Base-by-base conservation (phyloP, 2,113 vertebrate species). In the Aleadryas rufinucha region DNA sequence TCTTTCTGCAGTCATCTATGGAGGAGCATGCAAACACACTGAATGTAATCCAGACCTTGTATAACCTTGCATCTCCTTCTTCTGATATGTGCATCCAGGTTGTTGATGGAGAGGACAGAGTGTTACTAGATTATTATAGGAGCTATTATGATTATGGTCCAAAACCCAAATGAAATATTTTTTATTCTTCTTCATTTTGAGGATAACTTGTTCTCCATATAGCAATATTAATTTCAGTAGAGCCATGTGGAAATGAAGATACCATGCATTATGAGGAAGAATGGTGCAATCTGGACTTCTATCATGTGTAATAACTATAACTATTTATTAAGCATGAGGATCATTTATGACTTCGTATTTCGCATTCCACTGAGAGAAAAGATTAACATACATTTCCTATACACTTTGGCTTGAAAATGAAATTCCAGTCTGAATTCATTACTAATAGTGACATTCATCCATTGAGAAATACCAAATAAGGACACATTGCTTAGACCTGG, bases 291-390 rank as follows among this genome's bases (percentile, higher is more conserved):
- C 71, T 92, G 85, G 45, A 53, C 19, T 87, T 49, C 37, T 87
- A 74, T 90, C 27, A 65, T n/a, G 5, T 83, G 39, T n/a, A 89
- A 92, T 92, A 92, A 44, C 56, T 78, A 21, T 61, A 81, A 81
- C 50, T 94, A 89, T 86, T 92, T 95, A 80, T 91, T 75, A 93
- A 89, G 15, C 11, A 79, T 47, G 33, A 68, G 39, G 33, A 82
- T 89, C 52, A 89, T 91, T 91, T 95, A 78, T 87, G 80, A 78
- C 21, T 81, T 92, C 24, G 31, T 74, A 60, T 74, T 84, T 90
- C 1, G 2, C 28, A 78, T 89, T 95, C 69, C 27, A 72, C 41
- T 45, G 41, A 84, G 41, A 91, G 33, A 82, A 82, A 82, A 95
- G 18, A 90, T 84, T 92, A 91, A 56, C 50, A 61, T 90, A 69